Evolutionary conservation across 2,888 invertebrate genomes (phyloP).

Genomic region (Scaptomyza parva): DNA sequence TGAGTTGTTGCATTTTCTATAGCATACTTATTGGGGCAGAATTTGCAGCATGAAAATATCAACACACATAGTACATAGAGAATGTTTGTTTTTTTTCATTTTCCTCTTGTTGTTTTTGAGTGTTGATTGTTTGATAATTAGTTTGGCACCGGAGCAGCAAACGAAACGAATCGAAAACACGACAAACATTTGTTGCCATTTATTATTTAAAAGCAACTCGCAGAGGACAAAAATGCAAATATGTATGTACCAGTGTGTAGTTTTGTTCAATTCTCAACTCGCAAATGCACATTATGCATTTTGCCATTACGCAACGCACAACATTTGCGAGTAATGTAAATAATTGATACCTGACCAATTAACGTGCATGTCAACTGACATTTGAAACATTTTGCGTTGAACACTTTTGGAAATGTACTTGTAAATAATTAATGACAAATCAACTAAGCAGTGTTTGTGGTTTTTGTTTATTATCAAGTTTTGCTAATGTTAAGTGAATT

Average conservation of each 20-base stretch:
- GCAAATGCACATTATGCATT: conserved; percentile 14
- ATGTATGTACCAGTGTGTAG: too few relatives aligned
- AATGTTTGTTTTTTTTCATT: background rate
- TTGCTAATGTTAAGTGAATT: too few relatives aligned
- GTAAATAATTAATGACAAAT: conserved; percentile 44
- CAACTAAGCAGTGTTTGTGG: conserved; percentile 3
- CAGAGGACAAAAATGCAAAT: conserved; percentile 32
- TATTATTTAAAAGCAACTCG: conserved; percentile 34
- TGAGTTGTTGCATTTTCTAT: conserved; percentile 54
- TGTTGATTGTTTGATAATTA: conserved; percentile 62
- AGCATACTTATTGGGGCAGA: conserved; percentile 42
- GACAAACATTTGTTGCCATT: conserved; percentile 32
- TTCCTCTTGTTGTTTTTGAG: conserved; percentile 9
- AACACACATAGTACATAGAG: background rate
- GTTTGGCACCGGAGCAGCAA: conserved; percentile 20
- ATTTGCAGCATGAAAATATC: background rate
- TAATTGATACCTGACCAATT: conserved; percentile 67
- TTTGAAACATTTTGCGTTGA: conserved; percentile 47
- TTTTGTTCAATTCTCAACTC: conserved; percentile 23
- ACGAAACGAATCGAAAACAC: conserved; percentile 1
- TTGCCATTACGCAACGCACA: conserved; percentile 37
- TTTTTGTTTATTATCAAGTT: too few relatives aligned
- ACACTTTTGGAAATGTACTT: conserved; percentile 22
- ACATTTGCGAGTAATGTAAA: conserved; percentile 57
- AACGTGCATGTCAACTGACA: conserved; percentile 51